Percentiles rank a stretch among this genome's conserved stretches.
Evolutionary conservation across 1,140 invertebrate genomes (phyloP).

Genomic region (Dysdera silvatica): DNA sequence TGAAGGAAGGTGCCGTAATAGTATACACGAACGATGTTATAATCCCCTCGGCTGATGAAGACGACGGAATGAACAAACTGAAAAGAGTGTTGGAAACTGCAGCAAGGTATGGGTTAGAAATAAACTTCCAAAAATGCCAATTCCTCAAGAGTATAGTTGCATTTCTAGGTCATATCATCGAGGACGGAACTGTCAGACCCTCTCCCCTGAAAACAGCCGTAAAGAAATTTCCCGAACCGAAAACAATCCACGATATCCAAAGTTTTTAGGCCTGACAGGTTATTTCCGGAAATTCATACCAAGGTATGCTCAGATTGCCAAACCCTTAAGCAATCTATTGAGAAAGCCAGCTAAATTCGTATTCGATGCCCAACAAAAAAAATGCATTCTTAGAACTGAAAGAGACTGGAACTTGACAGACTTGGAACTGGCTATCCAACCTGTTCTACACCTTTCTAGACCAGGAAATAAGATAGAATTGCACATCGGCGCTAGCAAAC

Average conservation of each 20-base stretch:
- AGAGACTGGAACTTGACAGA: too few relatives aligned
- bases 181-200: not conserved
- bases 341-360: conserved; percentile 41
- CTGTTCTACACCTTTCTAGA: conserved; percentile 36
- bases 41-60: not conserved
- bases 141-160: conserved; percentile 1
- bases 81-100: conserved; percentile 10
- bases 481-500: conserved; percentile 39
- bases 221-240: conserved; percentile 31
- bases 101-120: not conserved
- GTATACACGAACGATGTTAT: not conserved
- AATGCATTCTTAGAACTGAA: conserved; percentile 42
- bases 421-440: conserved; percentile 27
- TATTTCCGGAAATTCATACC: conserved; percentile 40
- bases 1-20: not conserved
- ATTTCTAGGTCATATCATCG: conserved; percentile 6
- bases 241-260: conserved; percentile 34
- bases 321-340: conserved; percentile 41
- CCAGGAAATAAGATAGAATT: conserved; percentile 6
- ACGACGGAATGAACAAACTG: conserved; percentile 14
- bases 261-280: conserved; percentile 37
- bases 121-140: conserved; percentile 15
- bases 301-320: conserved; percentile 36
- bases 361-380: conserved; percentile 38
- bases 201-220: conserved; percentile 5